These are phyloP conservation scores for Lutraria lutraria DNA, from an alignment of 2,888 invertebrate species.

Conservation along the genomic window DNA sequence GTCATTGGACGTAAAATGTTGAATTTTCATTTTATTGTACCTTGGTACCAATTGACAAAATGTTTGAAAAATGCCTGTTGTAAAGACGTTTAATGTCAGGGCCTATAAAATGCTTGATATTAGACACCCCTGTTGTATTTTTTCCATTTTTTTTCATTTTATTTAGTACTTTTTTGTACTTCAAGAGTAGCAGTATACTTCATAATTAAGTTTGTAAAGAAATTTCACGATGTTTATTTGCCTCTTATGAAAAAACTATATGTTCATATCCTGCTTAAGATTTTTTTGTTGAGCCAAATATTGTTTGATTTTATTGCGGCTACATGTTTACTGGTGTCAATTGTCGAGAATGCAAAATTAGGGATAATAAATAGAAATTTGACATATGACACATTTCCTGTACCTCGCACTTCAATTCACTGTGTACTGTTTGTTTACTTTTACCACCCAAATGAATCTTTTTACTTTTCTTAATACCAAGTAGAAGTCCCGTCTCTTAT, in stretches of 20 bases:
- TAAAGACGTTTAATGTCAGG: background rate
- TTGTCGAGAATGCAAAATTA: background rate
- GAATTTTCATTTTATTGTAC: background rate
- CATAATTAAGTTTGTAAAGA: background rate
- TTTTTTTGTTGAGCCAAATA: background rate
- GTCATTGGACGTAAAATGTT: background rate
- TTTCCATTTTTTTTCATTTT: background rate
- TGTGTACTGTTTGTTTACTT: background rate
- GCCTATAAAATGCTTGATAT: background rate
- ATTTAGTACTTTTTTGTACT: background rate
- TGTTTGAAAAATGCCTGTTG: background rate
- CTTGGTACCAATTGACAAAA: slow-evolving; percentile 1
- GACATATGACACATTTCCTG: slow-evolving; percentile 28
- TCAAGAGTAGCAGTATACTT: background rate
- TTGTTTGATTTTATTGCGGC: background rate
- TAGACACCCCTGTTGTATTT: background rate
- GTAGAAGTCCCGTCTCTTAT: background rate
- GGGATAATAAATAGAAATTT: slow-evolving; percentile 21
- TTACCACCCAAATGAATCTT: background rate
- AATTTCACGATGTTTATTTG: background rate
- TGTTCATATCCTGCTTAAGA: background rate
- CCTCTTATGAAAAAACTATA: background rate
- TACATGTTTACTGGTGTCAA: background rate
- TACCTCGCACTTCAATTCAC: slow-evolving; percentile 9
- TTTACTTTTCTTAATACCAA: background rate